phyloP scores from a whole-genome alignment of 2,113 vertebrate species.

The Sinosuthora webbiana region DNA sequence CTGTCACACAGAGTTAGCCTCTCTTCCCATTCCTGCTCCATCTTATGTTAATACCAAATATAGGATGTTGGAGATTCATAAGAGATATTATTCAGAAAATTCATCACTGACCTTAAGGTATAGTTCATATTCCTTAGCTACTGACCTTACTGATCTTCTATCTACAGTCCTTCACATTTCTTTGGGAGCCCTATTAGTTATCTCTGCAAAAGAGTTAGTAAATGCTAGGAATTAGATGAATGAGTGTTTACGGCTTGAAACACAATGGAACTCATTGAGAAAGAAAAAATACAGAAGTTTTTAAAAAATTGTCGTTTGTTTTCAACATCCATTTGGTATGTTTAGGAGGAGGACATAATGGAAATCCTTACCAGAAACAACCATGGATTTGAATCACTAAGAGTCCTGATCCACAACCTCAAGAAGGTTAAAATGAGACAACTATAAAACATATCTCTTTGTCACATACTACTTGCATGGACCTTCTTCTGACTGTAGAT shows the following conservation, averaged over 20 bases:
- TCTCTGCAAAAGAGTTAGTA: not conserved
- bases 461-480: not conserved
- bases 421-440: not conserved
- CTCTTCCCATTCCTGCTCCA: not conserved
- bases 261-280: not conserved
- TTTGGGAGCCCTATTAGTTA: fast-evolving
- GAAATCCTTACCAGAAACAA: not conserved
- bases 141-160: not conserved
- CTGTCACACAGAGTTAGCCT: not conserved
- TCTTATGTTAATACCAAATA: not conserved
- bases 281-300: not conserved
- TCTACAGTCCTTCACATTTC: not conserved
- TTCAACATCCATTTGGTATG: not conserved
- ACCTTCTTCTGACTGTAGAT: not conserved
- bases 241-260: not conserved
- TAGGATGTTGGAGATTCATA: not conserved
- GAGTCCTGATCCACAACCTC: not conserved
- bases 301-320: not conserved
- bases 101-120: not conserved
- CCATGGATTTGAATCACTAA: not conserved
- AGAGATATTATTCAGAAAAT: not conserved
- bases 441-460: not conserved
- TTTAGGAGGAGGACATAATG: not conserved
- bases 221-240: not conserved
- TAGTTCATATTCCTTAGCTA: not conserved